Base-by-base conservation (phyloP, 2,888 invertebrate genomes). In the Dolichopus griseipennis region DNA sequence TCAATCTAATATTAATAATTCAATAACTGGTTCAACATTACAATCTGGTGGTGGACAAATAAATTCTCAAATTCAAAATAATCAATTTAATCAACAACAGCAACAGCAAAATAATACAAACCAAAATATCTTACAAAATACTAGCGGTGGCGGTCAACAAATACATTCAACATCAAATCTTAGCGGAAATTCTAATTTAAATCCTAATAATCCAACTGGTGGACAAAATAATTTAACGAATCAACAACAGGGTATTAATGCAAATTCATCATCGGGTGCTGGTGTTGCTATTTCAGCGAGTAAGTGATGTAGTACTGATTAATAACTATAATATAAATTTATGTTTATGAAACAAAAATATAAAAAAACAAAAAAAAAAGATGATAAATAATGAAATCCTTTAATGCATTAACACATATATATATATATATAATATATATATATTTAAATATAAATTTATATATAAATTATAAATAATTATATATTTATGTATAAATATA, bases 51-150 rank as follows among this genome's bases (percentile, higher is more conserved):
- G 72, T 66, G 64, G 68, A 70, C 68, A 70, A 72, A 72, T 72
- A 71, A 75, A 69, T 72, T 72, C 71, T 70, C 74, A 72, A 71
- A 76, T 74, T 72, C 72, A 76, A 71, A 73, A 71, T 67, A 79
- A 78, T 74, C 76, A 79, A 73, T 73, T 73, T 73, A 22, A 65
- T 65, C 61, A 61, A 34, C 62, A 62, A 34, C 75, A 75, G 70
- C 73, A 73, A 68, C 78, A 77, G 75, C 73, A 72, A 70, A 79
- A 78, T 76, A 79, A 74, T 75, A 76, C 75, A 74, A 61, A 61
- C n/a, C 64, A 64, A 64, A 75, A 74, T 72, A 72, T 77, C 66
- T 72, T 76, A 69, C 72, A 72, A 64, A 66, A 66, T 37, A 65
- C 61, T 34, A 67, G 71, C 27, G 22, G 43, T 22, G 43, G 22